Base-by-base conservation (phyloP, 1,140 invertebrate species). In the Bombus vancouverensis region DNA sequence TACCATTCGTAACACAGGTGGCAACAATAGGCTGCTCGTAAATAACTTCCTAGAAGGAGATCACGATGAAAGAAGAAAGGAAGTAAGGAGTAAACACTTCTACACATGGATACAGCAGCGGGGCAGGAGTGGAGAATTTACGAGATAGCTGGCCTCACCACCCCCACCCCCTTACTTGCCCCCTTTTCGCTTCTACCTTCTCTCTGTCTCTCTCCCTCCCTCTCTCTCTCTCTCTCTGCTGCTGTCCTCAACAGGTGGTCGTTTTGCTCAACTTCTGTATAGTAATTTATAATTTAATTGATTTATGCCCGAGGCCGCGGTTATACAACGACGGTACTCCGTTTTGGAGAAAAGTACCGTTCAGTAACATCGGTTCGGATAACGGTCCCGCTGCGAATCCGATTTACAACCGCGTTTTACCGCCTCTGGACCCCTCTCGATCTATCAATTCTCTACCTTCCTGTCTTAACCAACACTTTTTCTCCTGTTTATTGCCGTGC, bases 271-370 rank as follows among this genome's bases (percentile, higher is more conserved):
- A 93, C 92, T 94, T 93, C 92, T 93, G 94, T 94, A 94, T 93
- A 93, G 93, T 93, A 94, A 94, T 94, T 94, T 94, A 95, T 94
- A 94, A 94, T 95, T 94, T 92, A 95, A 94, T 94, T 94, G 93
- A 95, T 94, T 93, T 94, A 91, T 92, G 83, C 88, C 71, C 74
- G 66, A 44, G 37, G 68, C 71, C 77, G 77, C 71, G 76, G 74
- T 74, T 83, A 80, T 66, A 66, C 81, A 44, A 37, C 68, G n/a
- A 81, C 86, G 44, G 70, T 71, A 83, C 83, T 78, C 68, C 75
- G 85, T 86, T 90, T 88, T 89, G 71, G 88, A 90, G 90, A 91
- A 92, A 94, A 93, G 91, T 91, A 92, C 83, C 83, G 90, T 90
- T 89, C 81, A 87, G 88, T 91, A 85, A 57, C 83, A 91, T 87